Evolutionary conservation across 2,797 vertebrate genomes (phyloP).

Genomic region (Rhabdomys pumilio): DNA sequence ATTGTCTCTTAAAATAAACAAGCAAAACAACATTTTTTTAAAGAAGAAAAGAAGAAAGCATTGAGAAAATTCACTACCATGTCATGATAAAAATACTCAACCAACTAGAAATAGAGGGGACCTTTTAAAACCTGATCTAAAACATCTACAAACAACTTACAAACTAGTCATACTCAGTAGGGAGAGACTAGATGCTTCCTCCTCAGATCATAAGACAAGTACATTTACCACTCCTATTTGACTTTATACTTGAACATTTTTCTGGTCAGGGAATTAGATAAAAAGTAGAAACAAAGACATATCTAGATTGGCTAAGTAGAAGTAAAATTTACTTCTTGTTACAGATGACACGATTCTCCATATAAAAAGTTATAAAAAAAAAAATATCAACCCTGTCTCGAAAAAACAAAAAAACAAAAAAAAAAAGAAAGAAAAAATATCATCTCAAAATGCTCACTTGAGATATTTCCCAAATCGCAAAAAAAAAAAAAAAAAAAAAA

Average conservation of each 20-base stretch:
- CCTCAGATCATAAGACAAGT: background rate
- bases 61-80: background rate
- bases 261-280: background rate
- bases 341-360: background rate
- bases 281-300: conserved; percentile 43
- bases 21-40: background rate
- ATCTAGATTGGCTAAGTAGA: conserved; percentile 5
- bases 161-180: background rate
- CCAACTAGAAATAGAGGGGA: background rate
- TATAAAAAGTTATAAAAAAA: background rate
- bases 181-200: background rate
- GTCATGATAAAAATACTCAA: background rate
- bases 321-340: background rate
- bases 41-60: background rate
- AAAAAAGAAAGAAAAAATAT: background rate
- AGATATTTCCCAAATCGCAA: background rate
- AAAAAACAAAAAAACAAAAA: no score
- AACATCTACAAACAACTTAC: background rate
- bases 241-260: background rate
- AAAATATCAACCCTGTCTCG: background rate
- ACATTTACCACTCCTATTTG: background rate
- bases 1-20: background rate
- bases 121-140: background rate
- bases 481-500: background rate
- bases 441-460: background rate